Conservation (phyloP, 2,113 vertebrate genomes). For the Nansenia antarctica region DNA sequence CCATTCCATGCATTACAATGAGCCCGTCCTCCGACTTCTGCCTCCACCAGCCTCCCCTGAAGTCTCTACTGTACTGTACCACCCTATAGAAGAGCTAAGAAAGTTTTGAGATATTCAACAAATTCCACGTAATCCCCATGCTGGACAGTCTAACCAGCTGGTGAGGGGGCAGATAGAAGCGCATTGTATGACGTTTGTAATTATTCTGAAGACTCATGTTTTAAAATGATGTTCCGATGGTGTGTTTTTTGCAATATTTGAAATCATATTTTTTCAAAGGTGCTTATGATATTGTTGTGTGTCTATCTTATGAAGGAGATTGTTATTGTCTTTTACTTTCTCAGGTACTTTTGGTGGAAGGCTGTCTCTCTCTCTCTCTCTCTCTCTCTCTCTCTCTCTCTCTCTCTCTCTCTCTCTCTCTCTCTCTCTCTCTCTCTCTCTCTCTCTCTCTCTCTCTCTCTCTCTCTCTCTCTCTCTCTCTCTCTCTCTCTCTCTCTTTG, state of each 20-base stretch:
- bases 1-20: too few relatives aligned
- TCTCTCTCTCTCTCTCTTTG: slow-evolving; percentile 33
- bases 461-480: slow-evolving; percentile 30
- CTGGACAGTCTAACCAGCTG: neutral
- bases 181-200: neutral
- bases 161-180: neutral
- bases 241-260: too few relatives aligned
- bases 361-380: slow-evolving; percentile 28
- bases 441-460: slow-evolving; percentile 30
- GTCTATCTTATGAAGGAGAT: slow-evolving; percentile 12
- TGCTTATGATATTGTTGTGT: slow-evolving; percentile 49
- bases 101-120: neutral
- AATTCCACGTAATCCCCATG: neutral
- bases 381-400: slow-evolving; percentile 33
- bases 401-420: slow-evolving; percentile 30
- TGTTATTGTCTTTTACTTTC: slow-evolving; percentile 61
- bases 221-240: slow-evolving; percentile 3
- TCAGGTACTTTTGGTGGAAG: slow-evolving; percentile 66
- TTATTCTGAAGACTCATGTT: slow-evolving; percentile 10
- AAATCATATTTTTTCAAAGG: slow-evolving; percentile 13
- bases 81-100: neutral
- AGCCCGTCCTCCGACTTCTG: too few relatives aligned
- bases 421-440: slow-evolving; percentile 30
- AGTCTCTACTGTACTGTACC: too few relatives aligned
- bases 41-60: too few relatives aligned